phyloP scores from a whole-genome alignment of 2,113 vertebrate species.

The Callithrix jacchus region DNA sequence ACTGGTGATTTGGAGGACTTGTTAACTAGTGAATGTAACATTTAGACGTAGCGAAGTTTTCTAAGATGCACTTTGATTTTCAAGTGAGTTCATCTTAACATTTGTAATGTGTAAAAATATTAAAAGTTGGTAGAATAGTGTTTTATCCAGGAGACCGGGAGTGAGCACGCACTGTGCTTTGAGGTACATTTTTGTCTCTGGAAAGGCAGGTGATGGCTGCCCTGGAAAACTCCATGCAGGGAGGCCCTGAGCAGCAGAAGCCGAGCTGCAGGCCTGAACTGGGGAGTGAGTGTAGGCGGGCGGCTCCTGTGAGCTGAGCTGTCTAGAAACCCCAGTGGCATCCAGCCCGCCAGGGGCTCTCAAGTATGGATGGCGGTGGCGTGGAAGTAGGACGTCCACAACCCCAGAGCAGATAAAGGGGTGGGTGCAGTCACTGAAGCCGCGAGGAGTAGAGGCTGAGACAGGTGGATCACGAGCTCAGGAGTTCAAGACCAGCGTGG shows the following conservation, averaged over 20 bases:
- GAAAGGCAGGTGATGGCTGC: background rate
- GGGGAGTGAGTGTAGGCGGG: rapidly evolving
- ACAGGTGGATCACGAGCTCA: no score
- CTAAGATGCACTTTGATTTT: background rate
- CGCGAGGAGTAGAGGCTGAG: background rate
- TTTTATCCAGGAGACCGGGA: no score
- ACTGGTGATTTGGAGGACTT: background rate
- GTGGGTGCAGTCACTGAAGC: background rate
- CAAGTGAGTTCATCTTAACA: background rate
- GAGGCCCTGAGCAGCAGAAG: background rate
- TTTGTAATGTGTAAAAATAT: background rate
- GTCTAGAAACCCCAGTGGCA: no score
- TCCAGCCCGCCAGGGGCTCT: background rate
- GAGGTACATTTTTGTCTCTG: background rate
- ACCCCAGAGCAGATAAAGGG: background rate
- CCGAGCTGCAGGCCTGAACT: background rate
- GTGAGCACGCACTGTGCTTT: background rate
- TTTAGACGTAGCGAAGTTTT: background rate
- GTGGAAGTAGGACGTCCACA: no score
- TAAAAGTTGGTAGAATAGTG: background rate
- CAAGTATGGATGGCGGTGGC: no score
- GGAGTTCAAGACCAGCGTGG: no score
- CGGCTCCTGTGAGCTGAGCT: no score
- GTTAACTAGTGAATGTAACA: background rate
- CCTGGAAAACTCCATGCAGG: background rate